Evolutionary conservation across 2,113 vertebrate genomes (phyloP).

Genomic region (Paraplagusia blochii): DNA sequence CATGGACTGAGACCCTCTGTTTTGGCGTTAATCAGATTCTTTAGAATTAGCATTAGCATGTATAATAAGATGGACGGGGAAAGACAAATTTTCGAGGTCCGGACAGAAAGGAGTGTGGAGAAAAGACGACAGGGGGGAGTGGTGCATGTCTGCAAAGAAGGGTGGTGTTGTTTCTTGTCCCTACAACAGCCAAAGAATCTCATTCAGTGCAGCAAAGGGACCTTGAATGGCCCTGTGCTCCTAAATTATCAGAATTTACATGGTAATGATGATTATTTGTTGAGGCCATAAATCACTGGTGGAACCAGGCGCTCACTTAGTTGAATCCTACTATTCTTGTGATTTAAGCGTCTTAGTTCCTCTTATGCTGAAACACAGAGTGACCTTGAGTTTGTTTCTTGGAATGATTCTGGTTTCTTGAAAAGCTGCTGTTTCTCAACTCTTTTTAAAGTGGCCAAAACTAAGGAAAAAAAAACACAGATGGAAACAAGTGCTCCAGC

Average conservation of each 20-base stretch:
- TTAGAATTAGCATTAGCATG: constrained; percentile 44
- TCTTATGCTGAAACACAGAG: constrained; percentile 39
- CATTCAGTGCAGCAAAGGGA: constrained; percentile 51
- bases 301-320: constrained; percentile 41
- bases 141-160: constrained; percentile 38
- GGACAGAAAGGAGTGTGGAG: constrained; percentile 18
- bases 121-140: constrained; percentile 29
- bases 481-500: too few relatives aligned
- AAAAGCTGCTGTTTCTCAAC: constrained; percentile 41
- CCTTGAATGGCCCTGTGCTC: constrained; percentile 33
- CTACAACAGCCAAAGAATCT: constrained; percentile 20
- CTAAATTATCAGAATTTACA: constrained; percentile 75
- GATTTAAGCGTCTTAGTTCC: constrained; percentile 54
- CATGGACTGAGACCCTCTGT: constrained; percentile 20
- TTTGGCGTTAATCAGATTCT: constrained; percentile 20
- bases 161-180: constrained; percentile 49
- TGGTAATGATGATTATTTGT: constrained; percentile 71
- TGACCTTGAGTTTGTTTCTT: constrained; percentile 54
- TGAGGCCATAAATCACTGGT: constrained; percentile 55
- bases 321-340: constrained; percentile 42
- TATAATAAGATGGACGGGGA: constrained; percentile 47
- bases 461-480: too few relatives aligned
- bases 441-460: too few relatives aligned
- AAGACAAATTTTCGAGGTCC: constrained; percentile 23
- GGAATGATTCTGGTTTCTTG: constrained; percentile 57